A percentile compares a stretch with the other conserved stretches of the same genome.
These are phyloP conservation scores for Lasioglossum calceatum DNA, from an alignment of 2,888 invertebrate genomes.

Conservation along the genomic window DNA sequence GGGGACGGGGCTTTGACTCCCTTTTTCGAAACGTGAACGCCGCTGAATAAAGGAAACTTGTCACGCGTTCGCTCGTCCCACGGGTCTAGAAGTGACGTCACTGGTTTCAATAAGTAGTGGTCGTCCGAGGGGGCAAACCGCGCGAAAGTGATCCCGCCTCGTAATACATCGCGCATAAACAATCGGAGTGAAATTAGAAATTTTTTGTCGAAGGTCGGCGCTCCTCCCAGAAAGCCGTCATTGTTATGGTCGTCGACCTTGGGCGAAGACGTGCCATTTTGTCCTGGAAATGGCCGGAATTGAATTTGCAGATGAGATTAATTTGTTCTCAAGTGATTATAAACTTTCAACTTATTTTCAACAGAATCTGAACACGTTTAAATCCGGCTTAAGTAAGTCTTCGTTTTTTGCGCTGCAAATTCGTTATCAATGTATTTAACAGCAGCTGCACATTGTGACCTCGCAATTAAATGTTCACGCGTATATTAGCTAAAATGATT, in stretches of 20 bases:
- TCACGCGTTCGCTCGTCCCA: conserved; percentile 54
- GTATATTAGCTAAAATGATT: not conserved
- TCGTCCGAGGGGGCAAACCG: conserved; percentile 31
- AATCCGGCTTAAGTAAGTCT: no score
- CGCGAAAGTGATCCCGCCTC: conserved; percentile 44
- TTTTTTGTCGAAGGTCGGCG: conserved; percentile 42
- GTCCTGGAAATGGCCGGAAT: not conserved
- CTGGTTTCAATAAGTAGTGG: conserved; percentile 35
- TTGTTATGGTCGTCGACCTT: not conserved
- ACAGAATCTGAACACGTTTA: not conserved
- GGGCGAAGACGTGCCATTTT: not conserved
- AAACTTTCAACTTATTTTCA: not conserved
- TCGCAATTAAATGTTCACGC: not conserved
- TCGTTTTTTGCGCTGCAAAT: not conserved
- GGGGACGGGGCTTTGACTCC: conserved; percentile 28
- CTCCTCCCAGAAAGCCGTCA: not conserved
- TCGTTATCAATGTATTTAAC: not conserved
- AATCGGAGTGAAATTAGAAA: conserved; percentile 54
- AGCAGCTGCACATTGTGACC: not conserved
- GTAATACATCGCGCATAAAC: conserved; percentile 42
- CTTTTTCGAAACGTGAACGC: conserved; percentile 47
- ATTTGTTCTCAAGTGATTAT: not conserved
- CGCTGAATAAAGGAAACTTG: conserved; percentile 62
- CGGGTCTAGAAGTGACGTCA: conserved; percentile 53
- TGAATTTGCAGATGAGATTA: not conserved